These are phyloP conservation scores for Accipiter cooperii DNA, from an alignment of 2,113 vertebrate genomes.

Conservation along the genomic window DNA sequence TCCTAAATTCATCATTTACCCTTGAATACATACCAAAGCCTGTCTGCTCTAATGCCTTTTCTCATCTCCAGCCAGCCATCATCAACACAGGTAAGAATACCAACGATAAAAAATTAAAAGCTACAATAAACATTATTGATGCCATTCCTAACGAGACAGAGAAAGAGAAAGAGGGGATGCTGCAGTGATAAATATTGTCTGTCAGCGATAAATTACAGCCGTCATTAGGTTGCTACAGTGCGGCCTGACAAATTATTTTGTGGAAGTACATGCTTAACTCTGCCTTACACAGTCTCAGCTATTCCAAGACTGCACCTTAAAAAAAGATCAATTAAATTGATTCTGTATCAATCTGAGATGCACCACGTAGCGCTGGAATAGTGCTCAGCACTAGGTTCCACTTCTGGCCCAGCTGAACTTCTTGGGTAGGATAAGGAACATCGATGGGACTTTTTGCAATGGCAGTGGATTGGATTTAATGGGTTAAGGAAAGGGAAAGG, in stretches of 20 bases:
- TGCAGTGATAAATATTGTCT: constrained; percentile 22
- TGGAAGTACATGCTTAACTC: constrained; percentile 6
- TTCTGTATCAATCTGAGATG: neutral
- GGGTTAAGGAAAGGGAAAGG: neutral
- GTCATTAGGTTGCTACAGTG: constrained; percentile 30
- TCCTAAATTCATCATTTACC: neutral
- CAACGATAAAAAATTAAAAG: constrained; percentile 67
- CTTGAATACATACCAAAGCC: neutral
- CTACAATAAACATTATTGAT: constrained; percentile 69
- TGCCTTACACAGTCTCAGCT: neutral
- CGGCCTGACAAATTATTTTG: constrained; percentile 55
- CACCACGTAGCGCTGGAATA: neutral
- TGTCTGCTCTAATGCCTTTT: neutral
- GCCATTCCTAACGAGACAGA: constrained; percentile 50
- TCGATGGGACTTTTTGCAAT: neutral
- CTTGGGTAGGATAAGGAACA: neutral
- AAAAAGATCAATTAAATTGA: neutral
- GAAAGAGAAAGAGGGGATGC: constrained; percentile 12
- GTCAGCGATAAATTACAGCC: constrained; percentile 62
- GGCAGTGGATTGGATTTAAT: neutral
- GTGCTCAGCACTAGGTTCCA: neutral
- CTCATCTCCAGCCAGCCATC: constrained; percentile 18
- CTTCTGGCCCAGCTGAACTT: accelerated
- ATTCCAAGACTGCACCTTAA: neutral
- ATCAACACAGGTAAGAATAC: constrained; percentile 45